Base-by-base conservation (phyloP, 2,797 vertebrate species). In the Onychomys leucogaster region DNA sequence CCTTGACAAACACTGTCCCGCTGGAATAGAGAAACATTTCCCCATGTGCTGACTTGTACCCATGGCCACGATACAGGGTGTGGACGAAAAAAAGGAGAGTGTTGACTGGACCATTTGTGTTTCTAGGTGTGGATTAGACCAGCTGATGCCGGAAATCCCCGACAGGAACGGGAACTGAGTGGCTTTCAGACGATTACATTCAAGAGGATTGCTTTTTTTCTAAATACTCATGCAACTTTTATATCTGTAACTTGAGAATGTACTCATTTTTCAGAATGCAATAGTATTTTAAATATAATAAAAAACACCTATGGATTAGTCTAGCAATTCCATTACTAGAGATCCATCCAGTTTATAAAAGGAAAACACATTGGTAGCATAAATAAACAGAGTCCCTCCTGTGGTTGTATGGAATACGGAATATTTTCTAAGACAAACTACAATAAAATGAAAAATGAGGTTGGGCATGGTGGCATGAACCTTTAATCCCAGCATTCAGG, bases 301-400 rank as follows among this genome's bases (percentile, higher is more conserved):
- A 90, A 86, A 67, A 19, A 29, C 11, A 52, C n/a, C 41, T 76
- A 55, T 59, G 65, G 55, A 71, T 88, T 55, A 59, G 93, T 27
- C n/a, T 87, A 32, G 32, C 19, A 87, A 12, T 78, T 91, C 23
- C 43, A 61, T 55, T 13, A n/a, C 69, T 84, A 77, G 57, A 84
- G 93, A 90, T 87, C 91, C 63, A 93, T 71, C 49, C 75, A 69
- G 41, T 55, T 90, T 83, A n/a, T 80, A 46, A 83, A 14, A 55
- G 11, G 65, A 77, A 91, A 89, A 83, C 49, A 32, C 5, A 55
- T 16, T 41, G 63, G 29, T 65, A 89, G 27, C 9, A 69, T 19
- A 57, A 84, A 25, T 27, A 52, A 52, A 55, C 34, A 76, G 43
- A 90, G 59, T 80, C 29, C 55, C 69, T 25, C n/a, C 57, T 75